Evolutionary conservation across 1,140 invertebrate species (phyloP), one percentile per base, ranked within the genome.

Genomic region (Dreissena polymorpha): DNA sequence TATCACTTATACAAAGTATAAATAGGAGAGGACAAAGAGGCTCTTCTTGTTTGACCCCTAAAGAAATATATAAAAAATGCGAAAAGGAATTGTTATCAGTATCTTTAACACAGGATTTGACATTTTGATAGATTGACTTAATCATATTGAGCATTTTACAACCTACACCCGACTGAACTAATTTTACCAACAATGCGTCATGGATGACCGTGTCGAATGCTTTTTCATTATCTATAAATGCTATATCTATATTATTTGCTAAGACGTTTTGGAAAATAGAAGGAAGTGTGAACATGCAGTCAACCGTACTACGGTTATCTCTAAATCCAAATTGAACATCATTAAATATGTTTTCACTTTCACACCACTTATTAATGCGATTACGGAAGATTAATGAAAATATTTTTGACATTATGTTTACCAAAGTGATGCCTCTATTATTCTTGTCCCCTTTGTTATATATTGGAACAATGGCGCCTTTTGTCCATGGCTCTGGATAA

Each of bases 241-340:
- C n/a, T n/a, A n/a, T n/a, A n/a, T n/a, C n/a, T n/a, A n/a, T n/a
- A n/a, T n/a, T 78, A 53, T 81, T 60, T 71, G 21, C 8, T 27
- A 81, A 51, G 3, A 65, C 25, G n/a, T 74, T 73, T 29, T 82
- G 70, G 13, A 82, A 64, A 73, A 73, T 67, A 73, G 27, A n/a
- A n/a, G 72, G 69, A 7, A 82, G 50, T 39, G 73, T 39, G 53
- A 82, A 82, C 21, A 82, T 82, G 55, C 60, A 64, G 27, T 73
- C 71, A 39, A 55, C 51, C 5, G 70, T 67, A 23, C 53, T 71
- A 39, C 70, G 50, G 2, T 55, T 57, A 75, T 65, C 39, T 60
- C 72, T 73, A 16, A 82, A 80, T n/a, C 68, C 55, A 71, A 63
- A 70, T 55, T 73, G 79, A 50, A n/a, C 57, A 55, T 81, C 68